Percentiles rank a stretch among this genome's conserved stretches.
phyloP scores from a whole-genome alignment of 2,113 vertebrate species.

The Sander vitreus region DNA sequence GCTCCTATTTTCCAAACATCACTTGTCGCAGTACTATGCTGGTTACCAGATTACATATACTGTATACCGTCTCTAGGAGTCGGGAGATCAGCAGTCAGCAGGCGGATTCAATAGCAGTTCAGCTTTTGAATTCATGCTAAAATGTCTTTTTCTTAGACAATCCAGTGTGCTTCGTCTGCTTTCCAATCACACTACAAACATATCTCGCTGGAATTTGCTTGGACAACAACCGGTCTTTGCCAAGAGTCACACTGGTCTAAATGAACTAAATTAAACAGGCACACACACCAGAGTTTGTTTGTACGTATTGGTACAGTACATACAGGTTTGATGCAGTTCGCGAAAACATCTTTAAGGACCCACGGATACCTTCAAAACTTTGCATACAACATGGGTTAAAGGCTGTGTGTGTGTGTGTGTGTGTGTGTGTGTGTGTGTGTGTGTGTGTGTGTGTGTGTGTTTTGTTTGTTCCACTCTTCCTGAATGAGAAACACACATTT shows the following conservation, averaged over 20 bases:
- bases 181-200: not conserved
- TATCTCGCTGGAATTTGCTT: not conserved
- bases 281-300: not conserved
- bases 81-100: not conserved
- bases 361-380: not conserved
- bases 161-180: not conserved
- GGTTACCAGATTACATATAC: not conserved
- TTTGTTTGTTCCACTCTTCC: constrained; percentile 13
- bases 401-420: not conserved
- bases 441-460: too few relatives aligned
- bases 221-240: not conserved
- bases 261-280: not conserved
- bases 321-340: not conserved
- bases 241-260: not conserved
- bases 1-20: not conserved
- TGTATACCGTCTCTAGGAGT: not conserved
- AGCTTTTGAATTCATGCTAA: not conserved
- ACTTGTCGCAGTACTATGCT: not conserved
- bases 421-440: constrained; percentile 11
- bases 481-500: constrained; percentile 19
- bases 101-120: not conserved
- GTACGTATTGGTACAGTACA: not conserved
- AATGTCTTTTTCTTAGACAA: constrained; percentile 3
- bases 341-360: not conserved
- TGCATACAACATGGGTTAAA: not conserved